Base-by-base conservation (phyloP, 2,797 vertebrate species). In the Sibirionetta formosa region DNA sequence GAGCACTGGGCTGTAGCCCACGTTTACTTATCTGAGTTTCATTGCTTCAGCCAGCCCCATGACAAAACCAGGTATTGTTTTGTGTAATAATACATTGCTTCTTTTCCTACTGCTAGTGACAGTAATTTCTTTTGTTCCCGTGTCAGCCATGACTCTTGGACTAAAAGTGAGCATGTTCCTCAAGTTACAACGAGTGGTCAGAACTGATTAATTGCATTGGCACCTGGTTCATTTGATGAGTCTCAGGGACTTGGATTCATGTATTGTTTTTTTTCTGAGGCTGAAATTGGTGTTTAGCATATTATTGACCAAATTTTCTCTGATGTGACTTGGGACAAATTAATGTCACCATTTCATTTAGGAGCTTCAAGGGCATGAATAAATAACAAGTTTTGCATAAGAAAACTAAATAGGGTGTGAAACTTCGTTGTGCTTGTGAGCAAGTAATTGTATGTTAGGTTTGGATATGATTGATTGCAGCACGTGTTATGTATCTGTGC, bases 231-330 rank as follows among this genome's bases (percentile, higher is more conserved):
- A 26, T 68, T 94, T 93, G 38, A 95, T 94, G 92, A 89, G 73
- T 83, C 80, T 94, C 50, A 54, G 63, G 36, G 95, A 88, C 50
- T 82, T 94, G 82, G 26, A 96, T 90, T 92, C 35, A 65, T 38
- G 27, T 11, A 10, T 63, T 93, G 75, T 83, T 95, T 95, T 91
- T 14, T 27, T 82, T 95, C 26, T 27, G 77, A 94, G 82, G 72
- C 51, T 72, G 70, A 91, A 81, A 84, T 11, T 56, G 5, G 93
- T 85, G 31, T 71, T 88, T 78, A 82, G 31, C 17, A n/a, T 60
- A 75, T 86, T 91, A 88, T 72, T 91, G 89, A 75, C 31, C 31
- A 15, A 42, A 44, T 77, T 89, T 90, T 88, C 19, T 86, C 56
- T 81, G 57, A 81, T 60, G 19, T 69, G 77, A 76, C 50, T 70